Base-by-base conservation (phyloP, 2,888 invertebrate genomes). In the Orchestes rusci region DNA sequence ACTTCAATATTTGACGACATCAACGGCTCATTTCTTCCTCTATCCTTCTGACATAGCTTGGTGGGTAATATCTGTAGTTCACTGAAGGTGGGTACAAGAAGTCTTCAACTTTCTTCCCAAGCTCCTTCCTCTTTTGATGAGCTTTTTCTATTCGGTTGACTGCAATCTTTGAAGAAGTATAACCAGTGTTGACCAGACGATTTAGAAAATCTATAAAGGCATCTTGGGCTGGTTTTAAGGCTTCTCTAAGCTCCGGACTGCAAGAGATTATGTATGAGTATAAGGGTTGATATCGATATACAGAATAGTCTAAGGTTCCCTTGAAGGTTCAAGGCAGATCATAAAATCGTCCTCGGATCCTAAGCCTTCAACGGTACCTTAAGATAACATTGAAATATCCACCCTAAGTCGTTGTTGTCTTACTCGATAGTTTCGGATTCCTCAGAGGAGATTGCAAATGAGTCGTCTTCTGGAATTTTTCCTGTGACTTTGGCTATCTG, bases 171-270 rank as follows among this genome's bases (percentile, higher is more conserved):
- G 56, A 57, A 5, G 57, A 54, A 2, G 48, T 17, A 18, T 60
- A 57, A 12, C 54, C 57, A 2, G 58, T 58, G 29, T 58, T 59
- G 3, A 57, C 48, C 15, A 60, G 30, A 45, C 56, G 56, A 16
- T 54, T 55, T 4, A 60, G 37, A 31, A 60, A 58, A 19, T 53
- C 53, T 32, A 58, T 52, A 16, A 59, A 33, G 16, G 56, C 54
- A 18, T 60, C 59, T 36, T 60, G 58, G 2, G 50, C 51, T 38
- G 55, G 54, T 37, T 50, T 48, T 5, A 23, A 15, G 4, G 54
- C 36, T 13, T 30, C 13, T 12, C 20, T 16, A n/a, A 45, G 16
- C 16, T 39, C 48, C 4, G 51, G 35, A 30, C 57, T 57, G 40
- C 5, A 53, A 53, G n/a, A n/a, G n/a, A n/a, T n/a, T n/a, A n/a